Conservation (phyloP, 2,113 vertebrate genomes). For the Verasper variegatus region DNA sequence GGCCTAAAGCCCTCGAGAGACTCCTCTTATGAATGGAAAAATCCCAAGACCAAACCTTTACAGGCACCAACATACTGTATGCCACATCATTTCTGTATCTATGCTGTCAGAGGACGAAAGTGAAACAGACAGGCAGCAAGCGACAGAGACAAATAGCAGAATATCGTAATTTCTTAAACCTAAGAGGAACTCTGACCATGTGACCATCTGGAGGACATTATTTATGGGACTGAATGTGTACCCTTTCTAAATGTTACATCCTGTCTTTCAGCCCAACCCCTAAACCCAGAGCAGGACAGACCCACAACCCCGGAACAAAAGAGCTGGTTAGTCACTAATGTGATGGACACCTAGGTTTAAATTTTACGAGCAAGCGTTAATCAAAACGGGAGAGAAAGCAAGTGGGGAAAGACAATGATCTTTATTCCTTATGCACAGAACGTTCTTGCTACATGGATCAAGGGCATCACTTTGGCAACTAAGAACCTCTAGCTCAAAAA, state of each 20-base stretch:
- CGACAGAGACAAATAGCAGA: conserved; percentile 46
- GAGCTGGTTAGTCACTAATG: neutral
- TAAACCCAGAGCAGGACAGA: neutral
- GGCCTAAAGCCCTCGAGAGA: conserved; percentile 13
- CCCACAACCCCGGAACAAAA: conserved; percentile 11
- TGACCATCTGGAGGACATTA: conserved; percentile 55
- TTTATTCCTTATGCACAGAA: conserved; percentile 8
- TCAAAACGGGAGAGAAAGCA: neutral
- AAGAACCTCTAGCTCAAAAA: neutral
- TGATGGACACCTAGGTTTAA: neutral
- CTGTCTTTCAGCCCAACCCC: conserved; percentile 6
- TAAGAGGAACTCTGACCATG: conserved; percentile 30
- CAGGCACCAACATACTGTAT: conserved; percentile 1
- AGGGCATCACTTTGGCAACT: conserved; percentile 9
- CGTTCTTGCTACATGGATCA: neutral
- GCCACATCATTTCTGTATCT: neutral
- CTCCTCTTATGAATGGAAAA: conserved; percentile 29
- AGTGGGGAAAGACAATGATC: neutral
- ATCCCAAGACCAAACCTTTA: conserved; percentile 4
- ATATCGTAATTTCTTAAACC: conserved; percentile 35
- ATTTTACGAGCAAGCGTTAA: neutral
- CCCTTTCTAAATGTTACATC: conserved; percentile 53
- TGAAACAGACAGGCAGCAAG: conserved; percentile 9
- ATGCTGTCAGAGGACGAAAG: neutral
- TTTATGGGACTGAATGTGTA: conserved; percentile 42